Evolutionary conservation across 2,797 vertebrate species (phyloP).

Genomic region (Enteromius trimaculatus): DNA sequence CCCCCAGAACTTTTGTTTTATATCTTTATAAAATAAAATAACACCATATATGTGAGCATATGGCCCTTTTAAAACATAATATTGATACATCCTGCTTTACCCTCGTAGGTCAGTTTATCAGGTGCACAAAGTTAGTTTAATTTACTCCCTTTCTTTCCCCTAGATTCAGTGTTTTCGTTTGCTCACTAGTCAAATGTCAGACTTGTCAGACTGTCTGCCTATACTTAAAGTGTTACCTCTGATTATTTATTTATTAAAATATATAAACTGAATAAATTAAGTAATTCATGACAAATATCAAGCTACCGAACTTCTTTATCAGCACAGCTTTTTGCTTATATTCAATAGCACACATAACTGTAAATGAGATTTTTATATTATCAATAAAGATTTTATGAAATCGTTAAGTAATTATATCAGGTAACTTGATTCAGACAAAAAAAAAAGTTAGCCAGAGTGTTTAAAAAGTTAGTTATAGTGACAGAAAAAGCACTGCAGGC

Average conservation of each 20-base stretch:
- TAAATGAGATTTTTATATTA: neutral
- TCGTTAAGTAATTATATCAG: neutral
- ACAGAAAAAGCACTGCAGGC: neutral
- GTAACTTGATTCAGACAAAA: neutral
- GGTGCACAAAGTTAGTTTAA: neutral
- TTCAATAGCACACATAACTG: neutral
- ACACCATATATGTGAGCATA: neutral
- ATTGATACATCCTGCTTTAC: neutral
- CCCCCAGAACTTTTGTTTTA: neutral
- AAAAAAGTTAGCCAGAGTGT: no score
- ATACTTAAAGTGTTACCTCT: neutral
- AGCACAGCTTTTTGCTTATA: neutral
- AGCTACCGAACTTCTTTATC: neutral
- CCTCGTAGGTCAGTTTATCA: neutral
- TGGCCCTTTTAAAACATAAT: neutral
- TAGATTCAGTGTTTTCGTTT: neutral
- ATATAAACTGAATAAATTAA: neutral
- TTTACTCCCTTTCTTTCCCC: neutral
- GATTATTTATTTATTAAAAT: neutral
- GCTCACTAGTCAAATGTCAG: neutral
- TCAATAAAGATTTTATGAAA: neutral
- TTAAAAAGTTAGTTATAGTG: neutral
- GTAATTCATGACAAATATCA: neutral
- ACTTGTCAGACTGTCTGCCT: no score
- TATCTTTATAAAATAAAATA: neutral